These are phyloP conservation scores for Hybognathus amarus DNA, from an alignment of 2,797 vertebrate genomes.

Conservation along the genomic window DNA sequence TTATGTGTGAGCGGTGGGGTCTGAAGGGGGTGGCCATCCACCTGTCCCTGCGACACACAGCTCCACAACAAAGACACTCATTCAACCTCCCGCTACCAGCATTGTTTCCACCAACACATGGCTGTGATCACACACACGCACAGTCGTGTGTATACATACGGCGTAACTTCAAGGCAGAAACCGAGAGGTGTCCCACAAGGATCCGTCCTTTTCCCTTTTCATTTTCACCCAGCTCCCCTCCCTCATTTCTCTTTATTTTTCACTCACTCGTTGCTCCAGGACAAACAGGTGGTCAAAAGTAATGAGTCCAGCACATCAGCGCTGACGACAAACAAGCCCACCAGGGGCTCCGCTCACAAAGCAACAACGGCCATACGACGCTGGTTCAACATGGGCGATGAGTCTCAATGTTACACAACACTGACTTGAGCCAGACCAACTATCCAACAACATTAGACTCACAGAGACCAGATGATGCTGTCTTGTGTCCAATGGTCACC, in stretches of 20 bases:
- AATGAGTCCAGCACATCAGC: slow-evolving; percentile 80
- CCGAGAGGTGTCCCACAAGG: slow-evolving; percentile 48
- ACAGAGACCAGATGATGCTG: slow-evolving; percentile 25
- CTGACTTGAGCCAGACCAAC: slow-evolving; percentile 7
- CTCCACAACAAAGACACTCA: slow-evolving; percentile 69
- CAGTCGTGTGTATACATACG: slow-evolving; percentile 41
- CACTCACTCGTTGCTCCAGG: slow-evolving; percentile 67
- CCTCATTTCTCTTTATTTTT: slow-evolving; percentile 25
- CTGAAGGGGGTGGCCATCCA: slow-evolving; percentile 67
- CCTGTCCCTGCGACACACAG: slow-evolving; percentile 66
- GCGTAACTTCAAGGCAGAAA: slow-evolving; percentile 46
- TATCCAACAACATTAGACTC: slow-evolving; percentile 16
- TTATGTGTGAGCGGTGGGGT: slow-evolving; percentile 52
- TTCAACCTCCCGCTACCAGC: slow-evolving; percentile 68
- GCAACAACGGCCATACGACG: slow-evolving; percentile 13
- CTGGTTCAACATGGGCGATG: slow-evolving; percentile 37
- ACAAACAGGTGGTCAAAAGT: slow-evolving; percentile 82
- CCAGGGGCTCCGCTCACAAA: slow-evolving; percentile 63
- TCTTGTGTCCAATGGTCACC: slow-evolving; percentile 3
- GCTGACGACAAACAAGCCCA: slow-evolving; percentile 75
- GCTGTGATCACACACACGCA: slow-evolving; percentile 34
- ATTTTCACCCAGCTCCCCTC: slow-evolving; percentile 35
- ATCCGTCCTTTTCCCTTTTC: slow-evolving; percentile 33
- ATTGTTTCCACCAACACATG: slow-evolving; percentile 60
- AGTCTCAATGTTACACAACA: slow-evolving; percentile 40